These are phyloP conservation scores for Baccha elongata DNA, from an alignment of 2,888 invertebrate genomes.

Conservation along the genomic window DNA sequence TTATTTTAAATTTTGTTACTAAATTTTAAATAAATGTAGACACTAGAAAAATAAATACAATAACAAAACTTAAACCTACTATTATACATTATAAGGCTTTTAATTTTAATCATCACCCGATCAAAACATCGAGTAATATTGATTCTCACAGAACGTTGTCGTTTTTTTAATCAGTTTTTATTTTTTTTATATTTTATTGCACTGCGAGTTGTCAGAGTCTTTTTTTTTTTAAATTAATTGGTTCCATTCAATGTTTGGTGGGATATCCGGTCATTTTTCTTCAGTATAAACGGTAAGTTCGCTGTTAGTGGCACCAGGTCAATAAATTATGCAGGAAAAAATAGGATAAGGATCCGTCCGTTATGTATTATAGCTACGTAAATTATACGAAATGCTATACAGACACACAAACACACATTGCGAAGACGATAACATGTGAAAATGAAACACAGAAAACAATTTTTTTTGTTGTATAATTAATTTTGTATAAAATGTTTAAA, in stretches of 20 bases:
- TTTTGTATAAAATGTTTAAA: conserved; percentile 34
- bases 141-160: conserved; percentile 38
- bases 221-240: conserved; percentile 5
- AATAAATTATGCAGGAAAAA: conserved; percentile 45
- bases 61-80: conserved; percentile 62
- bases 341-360: conserved; percentile 34
- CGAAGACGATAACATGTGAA: conserved; percentile 36
- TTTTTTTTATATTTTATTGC: conserved; percentile 31
- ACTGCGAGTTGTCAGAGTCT: conserved; percentile 53
- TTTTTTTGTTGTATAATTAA: conserved; percentile 21
- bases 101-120: conserved; percentile 10
- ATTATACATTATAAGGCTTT: conserved; percentile 39
- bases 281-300: conserved; percentile 44
- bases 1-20: not conserved
- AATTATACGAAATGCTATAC: conserved; percentile 76
- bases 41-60: conserved; percentile 55
- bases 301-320: conserved; percentile 50
- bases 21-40: conserved; percentile 18
- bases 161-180: not conserved
- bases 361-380: conserved; percentile 75
- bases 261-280: conserved; percentile 53
- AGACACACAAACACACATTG: conserved; percentile 39
- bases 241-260: conserved; percentile 21
- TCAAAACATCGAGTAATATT: conserved; percentile 32
- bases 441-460: conserved; percentile 69